phyloP scores from a whole-genome alignment of 2,113 vertebrate genomes.

The Calonectris borealis region DNA sequence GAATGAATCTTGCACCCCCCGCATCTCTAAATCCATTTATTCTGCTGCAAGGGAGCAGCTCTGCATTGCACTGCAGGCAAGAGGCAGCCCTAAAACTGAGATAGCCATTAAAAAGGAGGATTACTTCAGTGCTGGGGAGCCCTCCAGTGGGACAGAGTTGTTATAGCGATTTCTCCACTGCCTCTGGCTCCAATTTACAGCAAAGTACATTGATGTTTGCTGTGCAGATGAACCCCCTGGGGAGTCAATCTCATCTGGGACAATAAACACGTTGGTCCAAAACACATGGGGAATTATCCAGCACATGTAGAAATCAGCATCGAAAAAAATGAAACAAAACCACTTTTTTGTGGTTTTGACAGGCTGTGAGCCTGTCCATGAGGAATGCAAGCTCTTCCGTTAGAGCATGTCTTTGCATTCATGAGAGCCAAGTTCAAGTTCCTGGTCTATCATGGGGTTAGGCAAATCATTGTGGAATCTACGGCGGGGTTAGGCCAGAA shows the following conservation, averaged over 20 bases:
- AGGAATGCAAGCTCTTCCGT: neutral
- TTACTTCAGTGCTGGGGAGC: slow-evolving; percentile 37
- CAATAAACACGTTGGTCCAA: neutral
- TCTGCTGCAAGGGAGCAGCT: neutral
- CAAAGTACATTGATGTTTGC: neutral
- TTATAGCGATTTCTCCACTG: neutral
- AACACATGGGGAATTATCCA: neutral
- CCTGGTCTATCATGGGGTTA: neutral
- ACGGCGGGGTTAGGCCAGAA: neutral
- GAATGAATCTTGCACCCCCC: neutral
- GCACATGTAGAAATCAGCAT: neutral
- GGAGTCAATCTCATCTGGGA: neutral
- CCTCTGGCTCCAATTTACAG: neutral
- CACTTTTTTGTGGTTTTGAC: no score
- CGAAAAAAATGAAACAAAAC: fast-evolving
- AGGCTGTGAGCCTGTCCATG: neutral
- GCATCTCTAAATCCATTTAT: neutral
- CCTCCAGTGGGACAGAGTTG: slow-evolving; percentile 43
- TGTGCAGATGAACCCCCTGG: neutral
- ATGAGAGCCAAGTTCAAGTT: neutral
- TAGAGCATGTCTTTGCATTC: neutral
- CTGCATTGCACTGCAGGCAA: neutral
- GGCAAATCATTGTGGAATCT: neutral
- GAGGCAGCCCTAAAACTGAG: neutral
- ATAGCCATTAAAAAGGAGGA: neutral